Base-by-base conservation (phyloP, 2,888 invertebrate genomes). In the Julus scandinavius region DNA sequence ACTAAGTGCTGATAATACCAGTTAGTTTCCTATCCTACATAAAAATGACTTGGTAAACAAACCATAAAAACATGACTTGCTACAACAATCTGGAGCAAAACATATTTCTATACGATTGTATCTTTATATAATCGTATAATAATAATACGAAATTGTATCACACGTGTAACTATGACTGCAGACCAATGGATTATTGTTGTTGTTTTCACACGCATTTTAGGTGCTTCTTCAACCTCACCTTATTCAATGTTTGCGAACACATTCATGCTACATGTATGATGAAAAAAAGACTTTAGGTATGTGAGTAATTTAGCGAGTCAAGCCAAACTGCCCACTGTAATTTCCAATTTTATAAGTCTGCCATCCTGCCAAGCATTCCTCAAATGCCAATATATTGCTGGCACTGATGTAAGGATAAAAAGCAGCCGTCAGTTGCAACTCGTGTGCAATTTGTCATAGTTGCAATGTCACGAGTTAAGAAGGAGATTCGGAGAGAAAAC, bases 341-440 rank as follows among this genome's bases (percentile, higher is more conserved):
- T 80, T 80, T 80, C 80, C 80, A 38, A 80, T 80, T 80, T 80
- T 80, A 80, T 80, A 29, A 38, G 80, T 80, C 38, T 80, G 80
- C 80, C 80, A 80, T 80, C 5, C 80, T 40, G 38, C 80, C 4
- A 13, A 29, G 80, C 80, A 80, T 80, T 80, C 80, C 80, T 11
- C 80, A 80, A 80, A 80, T 80, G 80, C 38, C 80, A 38, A 80
- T 80, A 80, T 80, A 40, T 80, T 80, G 38, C 80, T 15, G 80
- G 1, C 13, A 15, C 80, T 38, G 80, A 80, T 80, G 80, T 15
- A 80, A 80, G 80, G 80, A 80, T 80, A 80, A 80, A 80, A 80
- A 80, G 80, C 80, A 80, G 80, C 80, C 80, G 80, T 80, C 80
- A 80, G 13, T 80, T 80, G 80, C 80, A 80, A 80, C 80, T 80